phyloP scores from a whole-genome alignment of 1,140 invertebrate genomes.

The Hetaerina americana region DNA sequence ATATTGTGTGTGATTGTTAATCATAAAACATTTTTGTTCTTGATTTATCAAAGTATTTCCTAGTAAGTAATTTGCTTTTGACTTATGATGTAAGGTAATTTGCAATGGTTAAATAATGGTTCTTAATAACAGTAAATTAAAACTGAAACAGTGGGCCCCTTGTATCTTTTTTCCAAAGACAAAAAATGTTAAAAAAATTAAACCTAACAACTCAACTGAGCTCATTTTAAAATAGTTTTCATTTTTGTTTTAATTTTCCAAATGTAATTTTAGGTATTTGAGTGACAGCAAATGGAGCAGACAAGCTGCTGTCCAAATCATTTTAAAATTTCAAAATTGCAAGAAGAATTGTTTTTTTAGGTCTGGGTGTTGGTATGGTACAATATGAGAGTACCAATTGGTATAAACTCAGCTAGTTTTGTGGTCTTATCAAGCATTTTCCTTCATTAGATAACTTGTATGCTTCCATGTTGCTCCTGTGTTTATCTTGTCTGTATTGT shows the following conservation, averaged over 20 bases:
- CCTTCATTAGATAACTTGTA: conserved; percentile 4
- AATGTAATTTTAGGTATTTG: conserved; percentile 7
- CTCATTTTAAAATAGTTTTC: conserved; percentile 8
- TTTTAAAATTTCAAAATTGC: neutral
- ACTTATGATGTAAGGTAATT: conserved; percentile 4
- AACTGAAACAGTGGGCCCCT: conserved; percentile 6
- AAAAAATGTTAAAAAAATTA: conserved; percentile 4
- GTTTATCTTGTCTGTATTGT: conserved; percentile 8
- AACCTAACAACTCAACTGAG: conserved; percentile 2
- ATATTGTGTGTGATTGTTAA: conserved; percentile 5
- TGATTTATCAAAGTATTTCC: conserved; percentile 4
- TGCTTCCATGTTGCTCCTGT: conserved; percentile 6
- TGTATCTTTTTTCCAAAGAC: neutral
- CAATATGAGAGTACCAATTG: neutral
- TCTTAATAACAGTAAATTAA: conserved; percentile 4
- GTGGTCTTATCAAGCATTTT: neutral
- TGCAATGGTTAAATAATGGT: neutral
- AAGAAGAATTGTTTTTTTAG: conserved; percentile 1
- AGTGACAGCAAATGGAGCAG: conserved; percentile 7
- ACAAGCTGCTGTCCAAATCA: conserved; percentile 2
- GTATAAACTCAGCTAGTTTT: conserved; percentile 2
- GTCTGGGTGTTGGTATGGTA: conserved; percentile 1
- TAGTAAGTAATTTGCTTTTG: conserved; percentile 7
- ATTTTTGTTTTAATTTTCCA: conserved; percentile 7
- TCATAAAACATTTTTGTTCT: conserved; percentile 4